Conservation (phyloP, 30 jellyfish, hydroid and myxozoan genomes). For the Haliclystus octoradiatus region DNA sequence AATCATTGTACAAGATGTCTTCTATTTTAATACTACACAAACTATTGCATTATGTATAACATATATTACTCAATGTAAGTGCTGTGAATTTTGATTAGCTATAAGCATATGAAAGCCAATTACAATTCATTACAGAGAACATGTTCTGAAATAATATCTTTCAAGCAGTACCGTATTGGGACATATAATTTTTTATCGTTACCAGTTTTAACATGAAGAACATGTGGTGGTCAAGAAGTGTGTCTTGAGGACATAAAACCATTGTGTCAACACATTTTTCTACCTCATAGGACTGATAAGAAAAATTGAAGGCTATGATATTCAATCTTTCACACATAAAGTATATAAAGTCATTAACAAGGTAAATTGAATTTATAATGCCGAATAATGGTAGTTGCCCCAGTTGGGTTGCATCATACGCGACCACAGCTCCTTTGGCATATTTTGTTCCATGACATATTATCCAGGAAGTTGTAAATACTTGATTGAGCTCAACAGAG, state of each 20-base stretch:
- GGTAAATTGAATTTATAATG: conserved; percentile 4
- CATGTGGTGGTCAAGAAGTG: conserved; percentile 20
- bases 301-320: conserved; percentile 8
- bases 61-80: too few species aligned
- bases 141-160: conserved; percentile 9
- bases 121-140: too few species aligned
- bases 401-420: conserved; percentile 2
- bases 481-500: conserved; percentile 6
- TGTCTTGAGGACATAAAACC: conserved; percentile 16
- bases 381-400: conserved; percentile 25
- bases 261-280: not conserved
- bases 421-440: conserved; percentile 7
- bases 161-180: conserved; percentile 18
- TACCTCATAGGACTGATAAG: conserved; percentile 16
- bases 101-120: too few species aligned
- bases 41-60: too few species aligned
- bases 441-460: conserved; percentile 20
- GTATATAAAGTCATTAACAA: conserved; percentile 20
- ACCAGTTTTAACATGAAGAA: conserved; percentile 11
- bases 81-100: too few species aligned
- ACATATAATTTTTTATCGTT: conserved; percentile 3
- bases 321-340: conserved; percentile 4
- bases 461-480: conserved; percentile 10
- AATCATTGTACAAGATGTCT: too few species aligned
- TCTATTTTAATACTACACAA: too few species aligned